A percentile compares a stretch with the other conserved stretches of the same genome.
Conservation (phyloP, 64 coral and sea anemone genomes). For the Acropora yongei region DNA sequence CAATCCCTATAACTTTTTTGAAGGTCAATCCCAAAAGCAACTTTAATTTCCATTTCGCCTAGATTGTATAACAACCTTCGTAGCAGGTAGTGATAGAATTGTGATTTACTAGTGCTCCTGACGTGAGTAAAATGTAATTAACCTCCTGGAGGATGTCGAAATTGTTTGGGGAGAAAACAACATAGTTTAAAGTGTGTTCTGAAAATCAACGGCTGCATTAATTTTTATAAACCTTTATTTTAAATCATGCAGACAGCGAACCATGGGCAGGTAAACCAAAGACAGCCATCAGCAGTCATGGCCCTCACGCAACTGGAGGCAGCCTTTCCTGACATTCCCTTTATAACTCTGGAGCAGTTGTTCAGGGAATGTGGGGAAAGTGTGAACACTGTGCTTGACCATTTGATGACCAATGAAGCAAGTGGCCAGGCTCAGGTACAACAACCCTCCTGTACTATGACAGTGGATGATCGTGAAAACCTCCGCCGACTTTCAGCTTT, state of each 20-base stretch:
- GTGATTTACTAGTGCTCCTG: neutral
- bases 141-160: neutral
- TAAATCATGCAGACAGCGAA: neutral
- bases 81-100: neutral
- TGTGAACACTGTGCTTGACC: neutral
- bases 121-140: neutral
- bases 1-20: neutral
- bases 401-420: neutral
- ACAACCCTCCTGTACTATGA: neutral
- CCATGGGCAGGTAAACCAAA: neutral
- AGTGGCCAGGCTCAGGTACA: neutral
- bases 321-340: conserved; percentile 1
- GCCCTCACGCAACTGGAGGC: neutral
- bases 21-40: neutral
- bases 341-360: neutral
- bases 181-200: neutral
- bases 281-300: neutral
- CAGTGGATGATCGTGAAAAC: neutral
- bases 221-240: neutral
- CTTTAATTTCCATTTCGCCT: conserved; percentile 1
- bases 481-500: neutral
- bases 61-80: neutral
- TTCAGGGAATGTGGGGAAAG: conserved; percentile 5
- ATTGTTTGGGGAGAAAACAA: neutral
- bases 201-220: neutral